These are phyloP conservation scores for Acrocephalus arundinaceus DNA, from an alignment of 2,113 vertebrate genomes.

Conservation along the genomic window DNA sequence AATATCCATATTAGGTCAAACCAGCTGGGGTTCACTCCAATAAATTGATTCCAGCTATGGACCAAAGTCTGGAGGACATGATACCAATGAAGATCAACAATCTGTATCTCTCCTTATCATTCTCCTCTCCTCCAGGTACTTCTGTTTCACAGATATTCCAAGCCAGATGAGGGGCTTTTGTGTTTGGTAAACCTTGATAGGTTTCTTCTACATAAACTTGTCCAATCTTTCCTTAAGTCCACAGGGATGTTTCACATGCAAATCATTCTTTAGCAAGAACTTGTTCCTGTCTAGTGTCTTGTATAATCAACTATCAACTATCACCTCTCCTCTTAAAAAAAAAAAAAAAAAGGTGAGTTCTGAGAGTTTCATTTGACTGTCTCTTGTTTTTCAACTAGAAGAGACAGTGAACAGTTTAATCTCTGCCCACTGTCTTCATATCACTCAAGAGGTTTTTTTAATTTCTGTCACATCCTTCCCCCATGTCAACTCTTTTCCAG, in stretches of 20 bases:
- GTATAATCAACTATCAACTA: background rate
- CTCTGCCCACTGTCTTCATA: background rate
- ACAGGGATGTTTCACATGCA: background rate
- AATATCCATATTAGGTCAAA: background rate
- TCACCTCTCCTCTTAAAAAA: background rate
- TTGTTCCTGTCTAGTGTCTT: background rate
- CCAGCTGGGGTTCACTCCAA: background rate
- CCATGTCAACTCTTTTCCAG: background rate
- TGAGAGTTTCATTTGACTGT: background rate
- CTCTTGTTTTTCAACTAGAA: background rate
- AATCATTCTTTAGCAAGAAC: background rate
- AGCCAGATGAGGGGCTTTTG: background rate
- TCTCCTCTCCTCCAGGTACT: background rate
- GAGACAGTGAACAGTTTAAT: background rate
- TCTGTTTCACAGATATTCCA: background rate
- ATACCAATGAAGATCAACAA: background rate
- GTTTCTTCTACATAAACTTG: background rate
- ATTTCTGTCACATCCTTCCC: background rate
- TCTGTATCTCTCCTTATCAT: background rate
- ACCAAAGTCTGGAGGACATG: background rate
- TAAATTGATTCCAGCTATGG: background rate
- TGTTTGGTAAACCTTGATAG: background rate
- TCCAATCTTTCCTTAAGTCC: background rate
- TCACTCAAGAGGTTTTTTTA: background rate
- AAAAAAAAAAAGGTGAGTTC: background rate